Base-by-base conservation (phyloP, 2,113 vertebrate genomes). In the Odontophorus gujanensis region DNA sequence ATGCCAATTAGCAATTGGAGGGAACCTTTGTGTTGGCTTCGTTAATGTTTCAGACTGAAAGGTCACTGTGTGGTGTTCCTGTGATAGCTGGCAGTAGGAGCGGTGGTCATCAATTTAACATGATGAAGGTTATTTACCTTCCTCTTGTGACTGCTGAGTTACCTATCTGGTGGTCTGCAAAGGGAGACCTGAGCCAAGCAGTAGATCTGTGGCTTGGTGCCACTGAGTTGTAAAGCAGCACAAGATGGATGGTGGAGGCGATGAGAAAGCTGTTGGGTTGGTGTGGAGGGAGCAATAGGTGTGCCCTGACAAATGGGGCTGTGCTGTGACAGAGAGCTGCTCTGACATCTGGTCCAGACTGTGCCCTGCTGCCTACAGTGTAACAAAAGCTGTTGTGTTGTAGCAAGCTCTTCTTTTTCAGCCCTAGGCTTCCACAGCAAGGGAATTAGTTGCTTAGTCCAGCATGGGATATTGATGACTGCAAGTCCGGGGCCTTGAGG, bases 1-100 rank as follows among this genome's bases (percentile, higher is more conserved):
- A 36, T 75, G 57, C 32, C 47, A 78, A 4, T 32, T 78, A 81
- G 86, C 73, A 89, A 59, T 9, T 4, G 0, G 4, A 92, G 84
- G 0, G 4, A 92, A 81, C 69, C 73, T 63, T 83, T 63, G 61
- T 21, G 47, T 42, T 1, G 3, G 47, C 89, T 42, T 28, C 77
- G 65, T 89, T 65, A 91, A 92, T 89, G 77, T 81, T 95, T 92
- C 90, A 95, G 78, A 75, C 51, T 72, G 80, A 75, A 93, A 83
- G 76, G 59, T 85, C 82, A 74, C 79, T 85, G 82, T 32, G 12
- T 55, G 72, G 73, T 34, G 32, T 32, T 78, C 19, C 48, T 48
- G 36, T 58, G 55, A 58, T 87, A 87, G 65, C 12, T 83, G 81
- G 87, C 48, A 93, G 71, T 32, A 81, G 87, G 38, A 81, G 47